Conservation (phyloP, 2,888 invertebrate species). For the Xanthorhoe designata region DNA sequence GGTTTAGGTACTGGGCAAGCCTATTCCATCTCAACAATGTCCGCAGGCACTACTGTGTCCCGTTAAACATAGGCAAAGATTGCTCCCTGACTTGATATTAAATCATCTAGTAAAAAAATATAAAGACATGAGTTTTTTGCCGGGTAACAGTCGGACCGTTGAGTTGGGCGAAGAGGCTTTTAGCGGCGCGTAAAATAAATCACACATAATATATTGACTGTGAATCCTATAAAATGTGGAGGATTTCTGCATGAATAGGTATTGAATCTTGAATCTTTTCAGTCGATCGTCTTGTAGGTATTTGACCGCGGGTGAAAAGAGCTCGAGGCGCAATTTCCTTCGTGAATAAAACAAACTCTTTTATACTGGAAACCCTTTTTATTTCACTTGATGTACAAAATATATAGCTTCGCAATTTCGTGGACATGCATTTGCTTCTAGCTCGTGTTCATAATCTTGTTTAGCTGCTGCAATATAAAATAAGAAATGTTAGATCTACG, state of each 20-base stretch:
- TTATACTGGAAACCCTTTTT: slow-evolving; percentile 4
- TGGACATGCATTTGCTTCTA: not conserved
- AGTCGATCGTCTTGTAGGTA: slow-evolving; percentile 17
- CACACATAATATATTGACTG: slow-evolving; percentile 3
- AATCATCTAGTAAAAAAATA: no score
- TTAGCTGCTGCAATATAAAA: not conserved
- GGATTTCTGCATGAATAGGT: slow-evolving; percentile 17
- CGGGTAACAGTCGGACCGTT: not conserved
- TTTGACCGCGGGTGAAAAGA: slow-evolving; percentile 23
- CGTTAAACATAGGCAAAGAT: no score
- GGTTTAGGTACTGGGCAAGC: no score
- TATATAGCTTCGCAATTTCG: not conserved
- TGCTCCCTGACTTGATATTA: no score
- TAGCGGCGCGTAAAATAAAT: slow-evolving; percentile 2
- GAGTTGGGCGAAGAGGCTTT: not conserved
- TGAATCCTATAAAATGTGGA: slow-evolving; percentile 17
- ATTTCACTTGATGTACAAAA: not conserved
- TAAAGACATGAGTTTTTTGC: not conserved
- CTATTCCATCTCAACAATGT: no score
- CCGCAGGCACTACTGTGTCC: no score
- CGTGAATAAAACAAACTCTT: slow-evolving; percentile 16
- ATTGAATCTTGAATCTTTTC: slow-evolving; percentile 23
- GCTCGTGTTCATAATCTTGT: not conserved
- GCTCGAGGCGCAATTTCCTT: slow-evolving; percentile 8
- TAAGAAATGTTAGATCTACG: not conserved